phyloP scores from a whole-genome alignment of 1,140 invertebrate genomes.

The Formica exsecta region DNA sequence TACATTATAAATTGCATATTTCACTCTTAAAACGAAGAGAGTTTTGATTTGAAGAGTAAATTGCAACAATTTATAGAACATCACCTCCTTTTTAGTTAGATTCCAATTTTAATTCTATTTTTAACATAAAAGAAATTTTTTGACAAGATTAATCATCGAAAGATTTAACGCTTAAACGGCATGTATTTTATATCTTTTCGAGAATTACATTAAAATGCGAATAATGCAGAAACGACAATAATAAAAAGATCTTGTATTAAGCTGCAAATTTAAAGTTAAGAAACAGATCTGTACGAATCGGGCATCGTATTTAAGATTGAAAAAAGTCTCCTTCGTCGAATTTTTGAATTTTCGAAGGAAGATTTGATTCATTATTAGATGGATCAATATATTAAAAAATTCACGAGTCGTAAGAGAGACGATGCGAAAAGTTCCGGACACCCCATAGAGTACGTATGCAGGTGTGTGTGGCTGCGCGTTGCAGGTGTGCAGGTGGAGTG shows the following conservation, averaged over 20 bases:
- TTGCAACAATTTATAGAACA: not conserved
- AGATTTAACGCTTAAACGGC: not conserved
- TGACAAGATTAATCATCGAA: not conserved
- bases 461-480: conserved; percentile 8
- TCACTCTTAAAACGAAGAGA: not conserved
- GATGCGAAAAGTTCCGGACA: conserved; percentile 22
- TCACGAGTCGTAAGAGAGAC: not conserved
- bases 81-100: not conserved
- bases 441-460: conserved; percentile 27
- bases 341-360: not conserved
- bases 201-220: not conserved
- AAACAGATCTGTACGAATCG: not conserved
- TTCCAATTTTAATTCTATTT: not conserved
- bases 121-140: not conserved
- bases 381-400: not conserved
- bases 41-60: not conserved
- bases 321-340: not conserved
- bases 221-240: not conserved
- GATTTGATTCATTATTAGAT: not conserved
- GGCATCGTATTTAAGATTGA: not conserved
- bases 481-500: conserved; percentile 48
- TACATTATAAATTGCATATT: not conserved
- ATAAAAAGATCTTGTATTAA: not conserved
- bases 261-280: not conserved
- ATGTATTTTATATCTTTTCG: not conserved